Evolutionary conservation across 2,888 invertebrate genomes (phyloP).

Genomic region (Calephelis perditalis): DNA sequence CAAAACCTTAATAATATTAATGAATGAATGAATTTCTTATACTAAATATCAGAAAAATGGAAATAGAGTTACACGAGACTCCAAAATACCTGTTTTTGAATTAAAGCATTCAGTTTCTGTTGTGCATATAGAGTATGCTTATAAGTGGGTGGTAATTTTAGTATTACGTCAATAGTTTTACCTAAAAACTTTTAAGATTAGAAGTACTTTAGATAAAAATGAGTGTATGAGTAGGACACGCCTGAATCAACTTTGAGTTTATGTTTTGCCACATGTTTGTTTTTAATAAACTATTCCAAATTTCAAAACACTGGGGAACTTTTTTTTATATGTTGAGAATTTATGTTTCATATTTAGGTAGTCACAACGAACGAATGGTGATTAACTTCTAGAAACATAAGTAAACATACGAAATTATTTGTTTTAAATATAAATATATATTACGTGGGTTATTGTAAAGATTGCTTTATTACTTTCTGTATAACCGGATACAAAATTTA

Average conservation of each 20-base stretch:
- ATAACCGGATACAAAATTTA: slow-evolving; percentile 12
- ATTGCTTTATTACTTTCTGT: not conserved
- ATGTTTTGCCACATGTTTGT: too few species aligned
- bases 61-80: slow-evolving; percentile 61
- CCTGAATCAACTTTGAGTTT: too few species aligned
- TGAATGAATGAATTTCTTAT: slow-evolving; percentile 43
- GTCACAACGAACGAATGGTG: too few species aligned
- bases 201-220: not conserved
- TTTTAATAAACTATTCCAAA: too few species aligned
- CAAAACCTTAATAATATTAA: not conserved
- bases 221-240: too few species aligned
- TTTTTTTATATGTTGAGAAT: too few species aligned
- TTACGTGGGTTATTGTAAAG: too few species aligned
- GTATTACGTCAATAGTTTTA: slow-evolving; percentile 26
- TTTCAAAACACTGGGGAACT: too few species aligned
- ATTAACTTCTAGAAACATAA: too few species aligned
- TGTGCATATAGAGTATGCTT: slow-evolving; percentile 49
- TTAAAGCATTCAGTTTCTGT: slow-evolving; percentile 74
- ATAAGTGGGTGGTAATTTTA: slow-evolving; percentile 28
- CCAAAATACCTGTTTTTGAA: slow-evolving; percentile 74
- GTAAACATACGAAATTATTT: too few species aligned
- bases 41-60: slow-evolving; percentile 46
- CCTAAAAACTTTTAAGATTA: not conserved
- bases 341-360: too few species aligned
- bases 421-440: too few species aligned